Evolutionary conservation across 2,113 vertebrate genomes (phyloP), one percentile per base, ranked within the genome.

Genomic region (Austrofundulus limnaeus): DNA sequence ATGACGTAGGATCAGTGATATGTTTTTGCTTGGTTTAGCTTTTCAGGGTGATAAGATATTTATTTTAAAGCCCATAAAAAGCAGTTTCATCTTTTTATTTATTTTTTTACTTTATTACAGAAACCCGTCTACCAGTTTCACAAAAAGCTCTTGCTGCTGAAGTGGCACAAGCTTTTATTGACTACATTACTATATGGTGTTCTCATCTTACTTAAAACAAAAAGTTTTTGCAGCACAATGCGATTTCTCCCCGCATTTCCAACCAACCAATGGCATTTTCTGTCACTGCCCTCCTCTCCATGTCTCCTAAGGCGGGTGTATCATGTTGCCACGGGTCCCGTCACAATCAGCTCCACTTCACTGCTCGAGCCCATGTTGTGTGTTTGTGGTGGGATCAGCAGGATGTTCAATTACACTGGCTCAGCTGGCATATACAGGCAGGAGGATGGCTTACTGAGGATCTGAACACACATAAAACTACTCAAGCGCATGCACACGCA

Each of bases 371-470:
- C 15, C 34, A 55, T 41, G 58, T 56, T 61, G 39, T 52, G 57
- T 64, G 47, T 64, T 49, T 74, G 59, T 63, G 59, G 51, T 69
- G 62, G 75, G 81, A 85, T 83, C 74, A 80, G 81, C 85, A 85
- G 73, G 77, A 85, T 79, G 72, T 85, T 81, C 66, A 80, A 84
- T 85, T 87, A 81, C 86, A 81, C 66, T 31, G 43, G 46, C 81
- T 79, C 77, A 83, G 73, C 75, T 77, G 54, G 48, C 49, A 45
- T 53, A 53, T 67, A 66, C 11, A 66, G 61, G 80, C 54, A 43
- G 57, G 52, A n/a, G n/a, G 52, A 67, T 60, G 71, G 71, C 70
- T 67, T 80, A 75, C 66, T 59, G 53, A 57, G 49, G 28, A 49
- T 21, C 42, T 6, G 24, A 21, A 45, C 56, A 61, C 60, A 45